phyloP scores from a whole-genome alignment of 2,888 invertebrate species.

The Dasypolia templi region DNA sequence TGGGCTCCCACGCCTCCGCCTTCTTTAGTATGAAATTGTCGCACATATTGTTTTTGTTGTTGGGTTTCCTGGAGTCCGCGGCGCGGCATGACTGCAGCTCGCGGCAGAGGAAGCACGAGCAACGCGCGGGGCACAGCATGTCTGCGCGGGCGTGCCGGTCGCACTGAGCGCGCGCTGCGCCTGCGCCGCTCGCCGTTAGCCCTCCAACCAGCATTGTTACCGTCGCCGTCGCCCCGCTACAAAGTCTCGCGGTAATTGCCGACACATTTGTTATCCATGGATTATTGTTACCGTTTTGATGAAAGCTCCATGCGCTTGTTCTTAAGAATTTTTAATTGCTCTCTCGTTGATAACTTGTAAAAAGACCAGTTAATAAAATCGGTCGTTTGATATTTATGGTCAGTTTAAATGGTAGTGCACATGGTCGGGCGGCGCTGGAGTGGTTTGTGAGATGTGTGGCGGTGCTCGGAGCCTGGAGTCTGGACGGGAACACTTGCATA shows the following conservation, averaged over 20 bases:
- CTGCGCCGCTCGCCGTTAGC: conserved; percentile 75
- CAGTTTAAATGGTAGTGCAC: conserved; percentile 68
- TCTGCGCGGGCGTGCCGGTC: conserved; percentile 84
- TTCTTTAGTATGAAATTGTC: conserved; percentile 90
- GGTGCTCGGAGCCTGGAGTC: conserved; percentile 38
- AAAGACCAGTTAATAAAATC: conserved; percentile 60
- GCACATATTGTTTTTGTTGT: conserved; percentile 83
- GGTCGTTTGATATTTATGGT: conserved; percentile 61
- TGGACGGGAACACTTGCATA: conserved; percentile 67
- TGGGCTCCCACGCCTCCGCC: conserved; percentile 88
- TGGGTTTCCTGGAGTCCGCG: conserved; percentile 86
- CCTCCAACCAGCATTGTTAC: conserved; percentile 79
- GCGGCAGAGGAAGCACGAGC: conserved; percentile 94
- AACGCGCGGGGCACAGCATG: conserved; percentile 94
- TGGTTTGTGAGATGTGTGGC: conserved; percentile 32
- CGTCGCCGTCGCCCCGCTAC: conserved; percentile 75
- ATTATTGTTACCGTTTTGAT: conserved; percentile 82
- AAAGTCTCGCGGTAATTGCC: conserved; percentile 67
- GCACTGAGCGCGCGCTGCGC: conserved; percentile 80
- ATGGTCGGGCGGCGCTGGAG: conserved; percentile 64
- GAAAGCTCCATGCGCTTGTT: conserved; percentile 70
- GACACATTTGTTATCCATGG: conserved; percentile 80
- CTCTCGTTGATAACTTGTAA: conserved; percentile 56
- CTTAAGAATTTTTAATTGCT: conserved; percentile 64
- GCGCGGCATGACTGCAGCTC: conserved; percentile 92